A percentile compares a stretch with the other conserved stretches of the same genome.
These are phyloP conservation scores for Rugalucina vietnamica DNA, from an alignment of 2,888 invertebrate genomes.

Conservation along the genomic window DNA sequence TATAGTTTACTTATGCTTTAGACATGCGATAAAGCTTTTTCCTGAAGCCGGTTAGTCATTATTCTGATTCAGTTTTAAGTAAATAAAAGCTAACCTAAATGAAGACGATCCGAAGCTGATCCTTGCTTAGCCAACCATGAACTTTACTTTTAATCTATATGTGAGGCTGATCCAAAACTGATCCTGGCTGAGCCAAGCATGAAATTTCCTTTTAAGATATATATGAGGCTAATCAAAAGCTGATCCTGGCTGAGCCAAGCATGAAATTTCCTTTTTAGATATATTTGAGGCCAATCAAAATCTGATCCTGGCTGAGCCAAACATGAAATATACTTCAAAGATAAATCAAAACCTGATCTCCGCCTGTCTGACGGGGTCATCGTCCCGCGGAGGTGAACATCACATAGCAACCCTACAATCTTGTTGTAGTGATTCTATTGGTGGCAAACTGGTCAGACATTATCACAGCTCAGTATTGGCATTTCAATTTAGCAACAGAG, in stretches of 20 bases:
- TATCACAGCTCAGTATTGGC: background rate
- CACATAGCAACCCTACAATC: background rate
- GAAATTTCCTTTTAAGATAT: too few species aligned
- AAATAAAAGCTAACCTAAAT: too few species aligned
- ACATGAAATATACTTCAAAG: background rate
- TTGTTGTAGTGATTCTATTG: background rate
- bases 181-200: background rate
- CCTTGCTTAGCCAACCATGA: background rate
- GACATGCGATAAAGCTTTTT: too few species aligned
- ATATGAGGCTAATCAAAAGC: background rate
- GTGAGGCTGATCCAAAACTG: background rate
- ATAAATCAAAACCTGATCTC: background rate
- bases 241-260: background rate
- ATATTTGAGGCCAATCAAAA: background rate
- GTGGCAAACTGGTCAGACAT: background rate
- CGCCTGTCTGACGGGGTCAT: background rate
- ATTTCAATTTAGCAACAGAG: background rate
- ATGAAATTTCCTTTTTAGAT: background rate
- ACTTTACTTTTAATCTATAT: background rate
- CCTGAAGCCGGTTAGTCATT: too few species aligned
- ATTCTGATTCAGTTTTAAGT: too few species aligned
- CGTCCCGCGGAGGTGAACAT: background rate
- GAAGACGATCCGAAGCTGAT: background rate
- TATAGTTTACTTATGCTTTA: too few species aligned
- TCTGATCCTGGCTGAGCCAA: background rate